phyloP scores from a whole-genome alignment of 2,888 invertebrate genomes.

The Ormia ochracea region DNA sequence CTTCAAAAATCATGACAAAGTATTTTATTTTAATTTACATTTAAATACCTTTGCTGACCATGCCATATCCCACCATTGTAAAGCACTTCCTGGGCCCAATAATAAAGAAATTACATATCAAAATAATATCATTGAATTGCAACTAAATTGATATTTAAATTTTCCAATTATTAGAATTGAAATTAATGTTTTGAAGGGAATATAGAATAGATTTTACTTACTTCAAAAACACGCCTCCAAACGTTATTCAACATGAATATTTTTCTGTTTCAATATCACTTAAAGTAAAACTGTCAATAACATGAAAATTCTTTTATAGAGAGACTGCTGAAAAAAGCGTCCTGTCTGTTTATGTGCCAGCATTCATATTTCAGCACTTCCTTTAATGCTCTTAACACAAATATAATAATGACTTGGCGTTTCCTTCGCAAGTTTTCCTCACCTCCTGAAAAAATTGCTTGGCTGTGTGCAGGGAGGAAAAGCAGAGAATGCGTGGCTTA shows the following conservation, averaged over 20 bases:
- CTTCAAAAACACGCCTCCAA: not conserved
- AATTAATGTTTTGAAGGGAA: too few relatives aligned
- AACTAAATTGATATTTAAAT: too few relatives aligned
- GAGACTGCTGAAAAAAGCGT: not conserved
- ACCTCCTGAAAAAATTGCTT: constrained; percentile 19
- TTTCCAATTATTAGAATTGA: too few relatives aligned
- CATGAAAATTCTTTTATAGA: constrained; percentile 24
- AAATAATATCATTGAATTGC: too few relatives aligned
- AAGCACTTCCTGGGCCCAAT: too few relatives aligned
- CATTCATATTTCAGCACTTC: not conserved
- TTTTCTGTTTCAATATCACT: constrained; percentile 9
- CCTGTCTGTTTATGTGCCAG: not conserved
- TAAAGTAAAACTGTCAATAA: constrained; percentile 33
- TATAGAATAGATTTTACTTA: too few relatives aligned
- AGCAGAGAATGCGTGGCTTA: constrained; percentile 52
- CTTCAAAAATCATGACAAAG: too few relatives aligned
- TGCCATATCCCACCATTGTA: too few relatives aligned
- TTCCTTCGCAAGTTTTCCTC: constrained; percentile 1
- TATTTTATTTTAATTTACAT: too few relatives aligned
- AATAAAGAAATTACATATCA: too few relatives aligned
- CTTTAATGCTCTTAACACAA: constrained; percentile 32
- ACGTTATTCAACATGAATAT: not conserved
- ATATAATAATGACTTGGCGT: not conserved
- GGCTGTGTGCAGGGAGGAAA: not conserved
- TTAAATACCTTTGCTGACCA: too few relatives aligned